Evolutionary conservation across 2,113 vertebrate genomes (phyloP).

Genomic region (Delphinus delphis): DNA sequence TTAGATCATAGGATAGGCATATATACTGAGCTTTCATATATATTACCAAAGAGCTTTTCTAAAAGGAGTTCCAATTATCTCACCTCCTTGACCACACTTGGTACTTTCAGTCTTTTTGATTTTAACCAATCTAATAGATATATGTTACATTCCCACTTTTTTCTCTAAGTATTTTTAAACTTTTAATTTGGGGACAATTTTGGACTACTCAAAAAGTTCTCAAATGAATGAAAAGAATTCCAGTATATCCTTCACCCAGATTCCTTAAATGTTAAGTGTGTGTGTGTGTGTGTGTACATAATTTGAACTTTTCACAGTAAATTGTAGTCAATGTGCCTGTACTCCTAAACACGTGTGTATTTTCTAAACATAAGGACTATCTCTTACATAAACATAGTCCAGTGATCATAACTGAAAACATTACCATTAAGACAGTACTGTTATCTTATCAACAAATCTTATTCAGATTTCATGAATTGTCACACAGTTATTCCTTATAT

Average conservation of each 20-base stretch:
- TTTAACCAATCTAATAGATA: background rate
- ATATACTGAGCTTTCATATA: background rate
- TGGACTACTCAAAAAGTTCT: background rate
- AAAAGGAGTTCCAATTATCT: background rate
- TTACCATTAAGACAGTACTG: background rate
- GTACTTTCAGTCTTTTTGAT: background rate
- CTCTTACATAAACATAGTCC: background rate
- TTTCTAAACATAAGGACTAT: background rate
- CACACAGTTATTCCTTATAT: background rate
- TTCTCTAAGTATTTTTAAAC: background rate
- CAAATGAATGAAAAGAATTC: background rate
- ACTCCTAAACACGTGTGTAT: background rate
- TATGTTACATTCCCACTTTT: background rate
- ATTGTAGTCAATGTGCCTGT: background rate
- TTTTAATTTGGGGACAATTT: background rate
- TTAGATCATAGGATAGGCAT: background rate
- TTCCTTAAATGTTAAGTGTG: background rate
- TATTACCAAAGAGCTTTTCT: background rate
- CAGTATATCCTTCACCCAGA: background rate
- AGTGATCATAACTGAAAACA: background rate
- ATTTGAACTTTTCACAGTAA: background rate
- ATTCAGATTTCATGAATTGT: background rate
- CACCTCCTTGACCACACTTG: background rate
- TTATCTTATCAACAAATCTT: background rate
- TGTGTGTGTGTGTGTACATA: no score